Percentiles rank a stretch among this genome's conserved stretches.
These are phyloP conservation scores for Pycnomerus fuliginosus DNA, from an alignment of 2,888 invertebrate genomes.

Conservation along the genomic window DNA sequence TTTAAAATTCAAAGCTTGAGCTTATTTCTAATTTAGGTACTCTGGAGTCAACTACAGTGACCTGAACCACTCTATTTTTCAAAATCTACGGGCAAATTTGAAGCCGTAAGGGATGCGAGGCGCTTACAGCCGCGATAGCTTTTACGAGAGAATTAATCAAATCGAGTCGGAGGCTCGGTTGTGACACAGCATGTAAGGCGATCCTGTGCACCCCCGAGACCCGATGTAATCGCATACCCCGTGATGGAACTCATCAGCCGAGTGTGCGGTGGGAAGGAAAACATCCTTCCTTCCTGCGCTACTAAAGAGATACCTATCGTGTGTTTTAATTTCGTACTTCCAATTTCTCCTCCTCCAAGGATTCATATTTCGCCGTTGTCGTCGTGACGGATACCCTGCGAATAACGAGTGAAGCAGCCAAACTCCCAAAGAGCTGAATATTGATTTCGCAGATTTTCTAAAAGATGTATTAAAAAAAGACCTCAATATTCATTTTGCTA, in stretches of 20 bases:
- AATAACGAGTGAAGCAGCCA: not conserved
- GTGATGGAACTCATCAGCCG: constrained; percentile 47
- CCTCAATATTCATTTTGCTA: no score
- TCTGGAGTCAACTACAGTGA: no score
- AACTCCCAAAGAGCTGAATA: not conserved
- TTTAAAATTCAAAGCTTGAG: no score
- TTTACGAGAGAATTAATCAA: constrained; percentile 47
- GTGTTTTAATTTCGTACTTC: constrained; percentile 33
- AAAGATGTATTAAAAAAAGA: no score
- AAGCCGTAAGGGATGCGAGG: constrained; percentile 24
- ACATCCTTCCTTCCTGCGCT: constrained; percentile 19
- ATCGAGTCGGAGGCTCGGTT: constrained; percentile 44
- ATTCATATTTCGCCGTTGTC: no score
- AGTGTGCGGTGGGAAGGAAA: constrained; percentile 39
- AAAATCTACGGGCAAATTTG: constrained; percentile 21
- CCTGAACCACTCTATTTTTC: no score
- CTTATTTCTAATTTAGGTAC: no score
- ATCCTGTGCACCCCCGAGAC: constrained; percentile 42
- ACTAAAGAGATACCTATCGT: constrained; percentile 27
- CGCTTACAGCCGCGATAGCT: constrained; percentile 40
- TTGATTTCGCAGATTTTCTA: not conserved
- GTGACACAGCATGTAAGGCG: constrained; percentile 47
- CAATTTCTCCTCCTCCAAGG: constrained; percentile 12
- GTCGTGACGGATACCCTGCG: no score
- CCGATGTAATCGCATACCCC: constrained; percentile 45